A percentile compares a stretch with the other conserved stretches of the same genome.
These are phyloP conservation scores for Chrysaora quinquecirrha DNA, from an alignment of 30 jellyfish, hydroid and myxozoan genomes.

Conservation along the genomic window DNA sequence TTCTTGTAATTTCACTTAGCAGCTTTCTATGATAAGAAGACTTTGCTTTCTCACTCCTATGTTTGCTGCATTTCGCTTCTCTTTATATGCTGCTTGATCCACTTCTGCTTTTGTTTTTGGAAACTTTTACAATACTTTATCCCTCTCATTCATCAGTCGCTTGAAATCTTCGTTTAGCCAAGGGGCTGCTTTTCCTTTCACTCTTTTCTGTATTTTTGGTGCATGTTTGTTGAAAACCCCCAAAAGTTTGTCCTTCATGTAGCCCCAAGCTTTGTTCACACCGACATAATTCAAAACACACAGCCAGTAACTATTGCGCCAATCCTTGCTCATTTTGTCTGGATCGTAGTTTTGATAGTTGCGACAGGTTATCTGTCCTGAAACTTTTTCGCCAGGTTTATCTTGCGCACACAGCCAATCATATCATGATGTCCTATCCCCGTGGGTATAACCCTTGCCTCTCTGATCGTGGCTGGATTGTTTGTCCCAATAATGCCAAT, in stretches of 20 bases:
- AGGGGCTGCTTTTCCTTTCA: conserved; percentile 66
- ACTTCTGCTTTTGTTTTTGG: conserved; percentile 21
- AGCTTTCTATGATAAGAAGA: conserved; percentile 30
- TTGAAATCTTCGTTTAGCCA: conserved; percentile 42
- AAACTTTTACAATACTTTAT: conserved; percentile 26
- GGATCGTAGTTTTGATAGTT: conserved; percentile 63
- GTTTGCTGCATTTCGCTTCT: conserved; percentile 39
- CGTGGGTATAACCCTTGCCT: conserved; percentile 69
- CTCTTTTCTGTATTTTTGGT: conserved; percentile 51
- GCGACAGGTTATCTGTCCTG: conserved; percentile 72
- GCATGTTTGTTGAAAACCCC: conserved; percentile 63
- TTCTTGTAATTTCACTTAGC: conserved; percentile 21
- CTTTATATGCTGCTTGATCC: conserved; percentile 41
- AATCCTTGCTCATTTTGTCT: conserved; percentile 61
- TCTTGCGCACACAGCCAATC: conserved; percentile 73
- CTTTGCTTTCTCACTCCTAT: conserved; percentile 43
- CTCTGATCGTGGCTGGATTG: conserved; percentile 73
- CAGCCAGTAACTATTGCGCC: conserved; percentile 70
- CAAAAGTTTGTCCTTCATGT: conserved; percentile 62
- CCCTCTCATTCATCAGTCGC: conserved; percentile 44
- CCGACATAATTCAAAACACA: conserved; percentile 45
- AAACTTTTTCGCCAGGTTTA: conserved; percentile 66
- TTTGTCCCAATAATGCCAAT: conserved; percentile 58
- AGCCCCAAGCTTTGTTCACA: conserved; percentile 71
- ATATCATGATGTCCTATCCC: conserved; percentile 80